Percentiles rank a stretch among this genome's conserved stretches.
phyloP scores from a whole-genome alignment of 2,797 vertebrate genomes.

The Morelia viridis region DNA sequence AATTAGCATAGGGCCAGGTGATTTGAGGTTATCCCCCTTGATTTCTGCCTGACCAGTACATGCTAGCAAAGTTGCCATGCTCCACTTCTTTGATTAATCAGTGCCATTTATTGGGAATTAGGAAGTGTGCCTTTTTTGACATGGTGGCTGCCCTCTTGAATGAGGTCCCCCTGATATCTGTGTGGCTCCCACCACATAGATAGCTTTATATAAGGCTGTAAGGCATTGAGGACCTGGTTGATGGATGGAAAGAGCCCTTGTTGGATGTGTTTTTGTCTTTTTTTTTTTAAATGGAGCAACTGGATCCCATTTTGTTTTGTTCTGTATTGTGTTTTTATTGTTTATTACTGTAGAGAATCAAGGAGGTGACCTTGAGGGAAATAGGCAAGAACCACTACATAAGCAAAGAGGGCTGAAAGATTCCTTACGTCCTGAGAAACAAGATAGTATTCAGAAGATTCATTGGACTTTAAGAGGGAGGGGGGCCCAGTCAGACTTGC shows the following conservation, averaged over 20 bases:
- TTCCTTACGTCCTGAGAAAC: not conserved
- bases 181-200: not conserved
- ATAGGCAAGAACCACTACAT: not conserved
- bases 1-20: not conserved
- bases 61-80: not conserved
- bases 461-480: not conserved
- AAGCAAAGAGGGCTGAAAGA: not conserved
- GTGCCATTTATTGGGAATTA: not conserved
- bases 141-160: not conserved
- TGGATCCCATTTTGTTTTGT: not conserved
- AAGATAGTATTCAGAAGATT: not conserved
- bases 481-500: not conserved
- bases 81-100: not conserved
- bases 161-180: not conserved
- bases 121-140: not conserved
- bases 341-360: not conserved
- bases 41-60: not conserved
- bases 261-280: not conserved
- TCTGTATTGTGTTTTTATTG: not conserved
- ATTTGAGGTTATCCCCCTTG: not conserved
- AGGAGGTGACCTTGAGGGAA: not conserved
- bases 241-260: not conserved
- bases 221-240: not conserved
- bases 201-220: not conserved
- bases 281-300: not conserved